Percentiles rank a stretch among this genome's conserved stretches.
Evolutionary conservation across 37 sponge, comb jelly and placozoan species (phyloP).

Genomic region (Cliona cf. orientalis): DNA sequence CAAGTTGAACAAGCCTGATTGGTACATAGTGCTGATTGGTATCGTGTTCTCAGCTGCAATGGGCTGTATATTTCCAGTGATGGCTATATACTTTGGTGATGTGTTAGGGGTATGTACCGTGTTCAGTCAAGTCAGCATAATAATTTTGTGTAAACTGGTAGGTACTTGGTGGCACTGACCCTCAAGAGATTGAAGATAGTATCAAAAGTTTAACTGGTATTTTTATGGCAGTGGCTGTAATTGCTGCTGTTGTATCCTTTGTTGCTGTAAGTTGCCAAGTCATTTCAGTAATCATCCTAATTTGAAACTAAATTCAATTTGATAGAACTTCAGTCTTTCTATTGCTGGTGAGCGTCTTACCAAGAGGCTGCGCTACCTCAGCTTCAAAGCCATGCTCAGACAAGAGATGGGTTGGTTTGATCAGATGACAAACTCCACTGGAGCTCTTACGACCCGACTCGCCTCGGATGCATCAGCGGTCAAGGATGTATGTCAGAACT

Average conservation of each 20-base stretch:
- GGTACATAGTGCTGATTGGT: conserved; percentile 70
- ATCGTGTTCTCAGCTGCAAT: conserved; percentile 43
- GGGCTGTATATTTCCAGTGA: conserved; percentile 68
- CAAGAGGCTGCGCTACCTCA: conserved; percentile 61
- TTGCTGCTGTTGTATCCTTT: conserved; percentile 29
- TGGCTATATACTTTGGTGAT: conserved; percentile 73
- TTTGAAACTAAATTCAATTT: no score
- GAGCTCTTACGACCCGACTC: conserved; percentile 80
- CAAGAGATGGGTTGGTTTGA: conserved; percentile 93
- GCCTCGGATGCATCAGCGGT: conserved; percentile 91
- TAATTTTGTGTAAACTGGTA: conserved; percentile 5
- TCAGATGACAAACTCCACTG: conserved; percentile 63
- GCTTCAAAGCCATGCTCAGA: conserved; percentile 79
- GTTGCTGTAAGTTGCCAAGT: conserved; percentile 40
- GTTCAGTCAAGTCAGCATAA: no score
- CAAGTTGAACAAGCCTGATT: conserved; percentile 79
- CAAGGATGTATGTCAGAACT: conserved; percentile 90
- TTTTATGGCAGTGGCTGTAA: conserved; percentile 48
- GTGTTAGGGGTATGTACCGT: conserved; percentile 67
- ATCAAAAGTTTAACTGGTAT: background rate
- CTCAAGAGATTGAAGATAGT: conserved; percentile 15
- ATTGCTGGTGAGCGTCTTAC: conserved; percentile 84
- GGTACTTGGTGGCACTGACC: conserved; percentile 49
- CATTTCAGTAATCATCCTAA: no score
- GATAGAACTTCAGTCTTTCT: conserved; percentile 51